phyloP scores from a whole-genome alignment of 2,888 invertebrate genomes.

The Seira musarum region DNA sequence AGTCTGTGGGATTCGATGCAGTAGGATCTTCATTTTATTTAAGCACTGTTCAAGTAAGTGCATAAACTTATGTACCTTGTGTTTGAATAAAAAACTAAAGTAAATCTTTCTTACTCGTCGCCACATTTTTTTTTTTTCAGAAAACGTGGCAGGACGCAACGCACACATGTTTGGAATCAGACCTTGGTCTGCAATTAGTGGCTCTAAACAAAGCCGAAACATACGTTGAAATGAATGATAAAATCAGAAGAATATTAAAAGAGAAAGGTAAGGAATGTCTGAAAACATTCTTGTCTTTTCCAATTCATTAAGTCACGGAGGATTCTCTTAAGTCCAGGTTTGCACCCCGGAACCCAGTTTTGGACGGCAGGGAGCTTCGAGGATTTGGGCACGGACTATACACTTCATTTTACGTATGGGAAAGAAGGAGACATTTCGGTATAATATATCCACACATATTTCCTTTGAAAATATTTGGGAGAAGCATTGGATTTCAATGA shows the following conservation, averaged over 20 bases:
- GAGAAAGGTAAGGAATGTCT: constrained; percentile 24
- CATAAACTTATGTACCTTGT: too few species aligned
- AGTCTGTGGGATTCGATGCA: background rate
- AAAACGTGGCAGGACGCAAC: background rate
- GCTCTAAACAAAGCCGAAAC: background rate
- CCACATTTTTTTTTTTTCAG: too few species aligned
- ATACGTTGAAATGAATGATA: background rate
- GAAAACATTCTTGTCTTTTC: too few species aligned
- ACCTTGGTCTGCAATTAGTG: background rate
- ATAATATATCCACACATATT: background rate
- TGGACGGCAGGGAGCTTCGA: constrained; percentile 30
- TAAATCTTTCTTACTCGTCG: too few species aligned
- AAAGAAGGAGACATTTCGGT: background rate
- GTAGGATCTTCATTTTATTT: background rate
- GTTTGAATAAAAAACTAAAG: too few species aligned
- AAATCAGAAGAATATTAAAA: constrained; percentile 17
- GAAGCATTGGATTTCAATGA: too few species aligned
- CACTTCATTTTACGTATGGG: background rate
- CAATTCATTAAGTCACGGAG: too few species aligned
- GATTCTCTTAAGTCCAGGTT: constrained; percentile 5
- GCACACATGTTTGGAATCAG: background rate
- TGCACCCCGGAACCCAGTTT: constrained; percentile 35
- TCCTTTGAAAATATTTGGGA: background rate
- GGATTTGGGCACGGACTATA: background rate
- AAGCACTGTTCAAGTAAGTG: background rate